These are phyloP conservation scores for Nasonia oneida DNA, from an alignment of 2,888 invertebrate species.

Conservation along the genomic window DNA sequence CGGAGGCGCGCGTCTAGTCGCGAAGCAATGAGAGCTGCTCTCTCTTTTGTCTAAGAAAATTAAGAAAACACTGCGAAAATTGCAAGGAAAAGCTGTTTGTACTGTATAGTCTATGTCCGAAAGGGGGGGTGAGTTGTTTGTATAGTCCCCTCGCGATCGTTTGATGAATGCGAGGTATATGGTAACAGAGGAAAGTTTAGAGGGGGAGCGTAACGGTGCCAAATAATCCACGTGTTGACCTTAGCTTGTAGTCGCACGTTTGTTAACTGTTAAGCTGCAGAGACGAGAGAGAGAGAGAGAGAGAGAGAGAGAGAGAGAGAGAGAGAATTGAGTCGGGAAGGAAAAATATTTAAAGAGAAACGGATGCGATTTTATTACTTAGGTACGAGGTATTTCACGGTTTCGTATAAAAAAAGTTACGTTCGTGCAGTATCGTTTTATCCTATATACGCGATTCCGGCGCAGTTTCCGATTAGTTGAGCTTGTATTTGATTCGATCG, in stretches of 20 bases:
- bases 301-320: background rate
- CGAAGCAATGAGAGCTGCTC: background rate
- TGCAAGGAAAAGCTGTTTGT: constrained; percentile 1
- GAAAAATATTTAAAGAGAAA: constrained; percentile 1
- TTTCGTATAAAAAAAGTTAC: background rate
- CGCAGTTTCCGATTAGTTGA: constrained; percentile 25
- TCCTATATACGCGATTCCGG: background rate
- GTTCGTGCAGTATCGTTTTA: constrained; percentile 1
- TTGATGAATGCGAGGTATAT: background rate
- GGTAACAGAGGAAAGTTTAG: background rate
- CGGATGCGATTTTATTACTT: constrained; percentile 36
- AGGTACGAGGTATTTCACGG: constrained; percentile 2
- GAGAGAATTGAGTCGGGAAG: background rate
- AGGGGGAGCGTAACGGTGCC: constrained; percentile 44
- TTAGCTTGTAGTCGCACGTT: constrained; percentile 44
- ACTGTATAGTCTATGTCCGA: background rate
- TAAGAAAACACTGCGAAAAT: background rate
- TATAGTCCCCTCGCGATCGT: background rate
- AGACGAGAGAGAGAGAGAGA: background rate
- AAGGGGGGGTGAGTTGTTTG: background rate
- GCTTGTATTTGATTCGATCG: background rate
- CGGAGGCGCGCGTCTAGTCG: background rate
- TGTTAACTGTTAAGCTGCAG: constrained; percentile 35
- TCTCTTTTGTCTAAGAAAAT: constrained; percentile 13
- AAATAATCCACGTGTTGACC: constrained; percentile 58